Conservation (phyloP, 1,140 invertebrate genomes). For the Hermetia illucens region DNA sequence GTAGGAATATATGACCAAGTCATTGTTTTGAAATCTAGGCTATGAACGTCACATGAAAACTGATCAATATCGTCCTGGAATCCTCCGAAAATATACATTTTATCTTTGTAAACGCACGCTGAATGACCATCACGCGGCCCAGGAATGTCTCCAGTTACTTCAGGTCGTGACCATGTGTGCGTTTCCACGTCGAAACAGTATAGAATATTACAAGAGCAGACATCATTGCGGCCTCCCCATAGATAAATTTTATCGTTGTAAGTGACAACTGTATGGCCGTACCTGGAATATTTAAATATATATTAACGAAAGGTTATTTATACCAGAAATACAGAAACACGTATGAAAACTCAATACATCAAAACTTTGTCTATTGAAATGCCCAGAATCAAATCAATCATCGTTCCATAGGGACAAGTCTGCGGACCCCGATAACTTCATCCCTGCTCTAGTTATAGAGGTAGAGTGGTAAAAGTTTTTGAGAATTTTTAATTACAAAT, state of each 20-base stretch:
- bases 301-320: no score
- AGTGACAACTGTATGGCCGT: slow-evolving; percentile 77
- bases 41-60: slow-evolving; percentile 67
- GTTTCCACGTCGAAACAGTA: slow-evolving; percentile 66
- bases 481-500: no score
- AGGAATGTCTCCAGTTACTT: slow-evolving; percentile 51
- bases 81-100: slow-evolving; percentile 86
- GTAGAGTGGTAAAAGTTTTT: no score
- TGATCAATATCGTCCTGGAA: slow-evolving; percentile 63
- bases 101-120: slow-evolving; percentile 60
- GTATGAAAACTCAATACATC: no score
- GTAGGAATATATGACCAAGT: slow-evolving; percentile 51
- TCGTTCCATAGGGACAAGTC: no score
- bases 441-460: no score
- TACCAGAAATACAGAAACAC: no score
- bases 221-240: slow-evolving; percentile 84
- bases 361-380: no score
- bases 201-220: slow-evolving; percentile 58
- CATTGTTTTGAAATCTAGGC: slow-evolving; percentile 56
- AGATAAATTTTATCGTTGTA: slow-evolving; percentile 62
- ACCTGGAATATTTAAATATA: no score
- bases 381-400: no score
- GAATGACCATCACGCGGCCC: slow-evolving; percentile 79
- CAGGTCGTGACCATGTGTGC: slow-evolving; percentile 49
- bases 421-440: no score